Evolutionary conservation across 1,140 invertebrate genomes (phyloP).

Genomic region (Scaptomyza montana): DNA sequence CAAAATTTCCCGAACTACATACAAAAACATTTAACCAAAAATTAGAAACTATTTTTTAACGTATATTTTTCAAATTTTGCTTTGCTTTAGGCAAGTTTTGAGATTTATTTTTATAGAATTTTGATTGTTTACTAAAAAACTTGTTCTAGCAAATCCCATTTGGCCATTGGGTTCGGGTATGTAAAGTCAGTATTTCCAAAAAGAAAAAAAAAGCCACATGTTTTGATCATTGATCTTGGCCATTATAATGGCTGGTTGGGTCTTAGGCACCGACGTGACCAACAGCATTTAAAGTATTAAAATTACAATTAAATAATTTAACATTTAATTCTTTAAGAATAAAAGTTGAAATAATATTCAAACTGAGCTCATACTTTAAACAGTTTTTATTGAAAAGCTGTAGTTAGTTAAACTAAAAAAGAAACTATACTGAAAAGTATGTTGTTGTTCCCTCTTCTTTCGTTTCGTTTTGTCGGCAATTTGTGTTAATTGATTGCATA

Average conservation of each 20-base stretch:
- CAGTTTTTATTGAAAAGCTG: background rate
- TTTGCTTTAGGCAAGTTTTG: no score
- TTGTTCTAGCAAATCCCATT: background rate
- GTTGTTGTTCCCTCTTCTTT: constrained; percentile 24
- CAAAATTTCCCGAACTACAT: no score
- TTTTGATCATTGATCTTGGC: constrained; percentile 21
- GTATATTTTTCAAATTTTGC: no score
- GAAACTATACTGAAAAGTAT: constrained; percentile 19
- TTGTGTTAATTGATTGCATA: constrained; percentile 80
- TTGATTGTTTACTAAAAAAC: no score
- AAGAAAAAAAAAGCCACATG: background rate
- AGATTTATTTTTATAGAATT: no score
- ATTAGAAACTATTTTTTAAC: no score
- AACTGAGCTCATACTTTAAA: no score
- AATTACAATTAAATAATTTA: background rate
- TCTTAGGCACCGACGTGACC: background rate
- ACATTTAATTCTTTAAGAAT: background rate
- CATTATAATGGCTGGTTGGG: constrained; percentile 1
- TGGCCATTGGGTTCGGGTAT: background rate
- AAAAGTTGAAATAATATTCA: background rate
- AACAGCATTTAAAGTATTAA: background rate
- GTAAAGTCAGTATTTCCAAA: background rate
- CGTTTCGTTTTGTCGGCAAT: constrained; percentile 45
- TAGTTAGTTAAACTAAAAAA: constrained; percentile 17
- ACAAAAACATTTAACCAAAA: no score